Evolutionary conservation across 2,888 invertebrate genomes (phyloP).

Genomic region (Conomelus anceps): DNA sequence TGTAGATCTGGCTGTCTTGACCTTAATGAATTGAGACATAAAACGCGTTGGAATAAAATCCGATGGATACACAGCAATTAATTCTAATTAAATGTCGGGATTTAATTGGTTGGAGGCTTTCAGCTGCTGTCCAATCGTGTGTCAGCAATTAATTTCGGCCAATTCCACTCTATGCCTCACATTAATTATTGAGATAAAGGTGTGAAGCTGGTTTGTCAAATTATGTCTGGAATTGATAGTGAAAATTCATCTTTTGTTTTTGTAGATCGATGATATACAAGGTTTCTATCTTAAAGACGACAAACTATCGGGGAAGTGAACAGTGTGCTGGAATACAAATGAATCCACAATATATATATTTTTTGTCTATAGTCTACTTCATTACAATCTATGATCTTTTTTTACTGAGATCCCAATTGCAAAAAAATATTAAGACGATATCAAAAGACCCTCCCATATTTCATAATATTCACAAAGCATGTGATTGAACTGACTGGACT

Average conservation of each 20-base stretch:
- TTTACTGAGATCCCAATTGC: no score
- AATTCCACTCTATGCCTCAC: background rate
- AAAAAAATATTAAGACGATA: no score
- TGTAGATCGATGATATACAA: background rate
- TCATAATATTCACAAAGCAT: no score
- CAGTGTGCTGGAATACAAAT: no score
- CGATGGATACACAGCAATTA: background rate
- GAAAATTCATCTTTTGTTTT: background rate
- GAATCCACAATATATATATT: no score
- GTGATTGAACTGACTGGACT: no score
- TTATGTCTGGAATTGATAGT: no score
- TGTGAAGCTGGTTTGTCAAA: background rate
- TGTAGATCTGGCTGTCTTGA: background rate
- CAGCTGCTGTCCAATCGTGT: background rate
- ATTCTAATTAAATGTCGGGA: background rate
- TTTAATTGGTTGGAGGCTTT: background rate
- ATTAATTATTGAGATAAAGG: background rate
- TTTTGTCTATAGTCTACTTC: no score
- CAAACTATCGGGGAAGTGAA: no score
- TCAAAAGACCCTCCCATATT: no score
- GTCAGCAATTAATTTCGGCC: background rate
- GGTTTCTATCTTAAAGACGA: background rate
- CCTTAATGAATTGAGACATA: slow-evolving; percentile 2
- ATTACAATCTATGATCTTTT: no score
- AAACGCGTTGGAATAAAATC: background rate